A percentile compares a stretch with the other conserved stretches of the same genome.
phyloP scores from a whole-genome alignment of 1,140 invertebrate species.

The Drosophila orosa region DNA sequence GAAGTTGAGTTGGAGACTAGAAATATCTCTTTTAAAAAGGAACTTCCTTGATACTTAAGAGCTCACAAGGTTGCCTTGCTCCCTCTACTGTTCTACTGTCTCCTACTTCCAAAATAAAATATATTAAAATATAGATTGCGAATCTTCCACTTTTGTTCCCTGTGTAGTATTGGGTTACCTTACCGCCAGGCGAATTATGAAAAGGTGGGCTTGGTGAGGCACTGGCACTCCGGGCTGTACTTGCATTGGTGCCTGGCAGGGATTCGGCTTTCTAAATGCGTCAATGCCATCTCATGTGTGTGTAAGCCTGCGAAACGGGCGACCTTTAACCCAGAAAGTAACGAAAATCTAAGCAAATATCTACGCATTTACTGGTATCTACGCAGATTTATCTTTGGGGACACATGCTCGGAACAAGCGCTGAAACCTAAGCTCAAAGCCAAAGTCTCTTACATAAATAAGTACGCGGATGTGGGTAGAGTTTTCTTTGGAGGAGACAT shows the following conservation, averaged over 20 bases:
- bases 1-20: neutral
- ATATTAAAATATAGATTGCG: too few species aligned
- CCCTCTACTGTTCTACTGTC: neutral
- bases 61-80: neutral
- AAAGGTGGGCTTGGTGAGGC: constrained; percentile 76
- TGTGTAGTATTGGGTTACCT: constrained; percentile 36
- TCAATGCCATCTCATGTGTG: constrained; percentile 38
- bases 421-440: constrained; percentile 50
- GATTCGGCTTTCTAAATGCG: constrained; percentile 74
- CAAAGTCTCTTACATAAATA: constrained; percentile 10
- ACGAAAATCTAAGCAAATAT: constrained; percentile 56
- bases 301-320: constrained; percentile 50
- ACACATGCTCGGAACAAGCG: constrained; percentile 49
- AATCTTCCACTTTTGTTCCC: accelerated
- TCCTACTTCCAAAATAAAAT: neutral
- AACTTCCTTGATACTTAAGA: neutral
- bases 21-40: neutral
- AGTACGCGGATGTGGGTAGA: constrained; percentile 24
- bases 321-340: constrained; percentile 73
- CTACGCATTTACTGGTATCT: constrained; percentile 60
- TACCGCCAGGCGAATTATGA: constrained; percentile 74
- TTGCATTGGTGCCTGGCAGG: neutral
- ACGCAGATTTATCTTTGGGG: constrained; percentile 69
- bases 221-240: constrained; percentile 7
- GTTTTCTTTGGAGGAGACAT: constrained; percentile 21